Conservation (phyloP, 2,797 vertebrate genomes). For the Echeneis naucrates region DNA sequence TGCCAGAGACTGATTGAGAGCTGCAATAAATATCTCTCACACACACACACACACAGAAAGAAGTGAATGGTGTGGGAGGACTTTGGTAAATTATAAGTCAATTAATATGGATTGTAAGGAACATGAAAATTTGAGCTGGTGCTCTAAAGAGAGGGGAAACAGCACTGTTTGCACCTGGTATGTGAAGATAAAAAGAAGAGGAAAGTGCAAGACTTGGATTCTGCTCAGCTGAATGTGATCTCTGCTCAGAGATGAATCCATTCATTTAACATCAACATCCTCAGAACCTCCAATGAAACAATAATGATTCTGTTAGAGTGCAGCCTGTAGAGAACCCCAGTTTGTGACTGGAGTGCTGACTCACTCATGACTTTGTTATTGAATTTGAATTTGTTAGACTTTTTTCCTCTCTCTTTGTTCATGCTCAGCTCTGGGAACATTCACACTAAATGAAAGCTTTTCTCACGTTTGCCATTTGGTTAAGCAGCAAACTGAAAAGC, state of each 20-base stretch:
- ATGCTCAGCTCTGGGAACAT: not conserved
- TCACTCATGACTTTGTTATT: slow-evolving; percentile 32
- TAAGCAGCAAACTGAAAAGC: not conserved
- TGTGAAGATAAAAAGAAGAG: slow-evolving; percentile 5
- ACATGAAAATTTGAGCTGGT: slow-evolving; percentile 6
- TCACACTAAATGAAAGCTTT: not conserved
- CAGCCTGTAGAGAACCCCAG: slow-evolving; percentile 26
- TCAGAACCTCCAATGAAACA: slow-evolving; percentile 5
- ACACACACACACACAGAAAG: slow-evolving; percentile 20
- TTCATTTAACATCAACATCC: not conserved
- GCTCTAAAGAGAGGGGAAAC: slow-evolving; percentile 15
- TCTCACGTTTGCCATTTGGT: not conserved
- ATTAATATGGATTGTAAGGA: slow-evolving; percentile 43
- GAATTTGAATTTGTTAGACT: not conserved
- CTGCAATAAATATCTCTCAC: slow-evolving; percentile 35
- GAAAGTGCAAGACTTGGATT: not conserved
- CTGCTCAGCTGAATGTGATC: not conserved
- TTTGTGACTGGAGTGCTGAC: slow-evolving; percentile 13
- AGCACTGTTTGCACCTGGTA: slow-evolving; percentile 3
- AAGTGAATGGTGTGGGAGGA: slow-evolving; percentile 21
- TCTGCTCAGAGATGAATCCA: not conserved
- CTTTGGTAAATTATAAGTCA: slow-evolving; percentile 47
- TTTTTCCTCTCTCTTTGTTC: slow-evolving; percentile 11
- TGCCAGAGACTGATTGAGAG: slow-evolving; percentile 53
- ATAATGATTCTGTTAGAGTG: slow-evolving; percentile 8